Percentiles rank a stretch among this genome's conserved stretches.
phyloP scores from a whole-genome alignment of 2,888 invertebrate species.

The Xylota segnis region DNA sequence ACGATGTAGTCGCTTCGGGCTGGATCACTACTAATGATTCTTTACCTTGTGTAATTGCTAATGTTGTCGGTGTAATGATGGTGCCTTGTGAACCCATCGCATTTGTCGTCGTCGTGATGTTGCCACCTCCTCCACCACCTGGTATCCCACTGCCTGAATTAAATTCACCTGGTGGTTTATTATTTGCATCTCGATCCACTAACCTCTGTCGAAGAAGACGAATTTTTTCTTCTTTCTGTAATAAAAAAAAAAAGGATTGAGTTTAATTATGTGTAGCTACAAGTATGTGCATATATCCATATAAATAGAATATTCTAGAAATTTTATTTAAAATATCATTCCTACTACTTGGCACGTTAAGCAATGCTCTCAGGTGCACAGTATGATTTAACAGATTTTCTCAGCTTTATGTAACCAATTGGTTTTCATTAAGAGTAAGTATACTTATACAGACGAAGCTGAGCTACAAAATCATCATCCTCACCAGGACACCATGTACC shows the following conservation, averaged over 20 bases:
- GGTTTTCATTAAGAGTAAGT: not conserved
- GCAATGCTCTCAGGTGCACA: not conserved
- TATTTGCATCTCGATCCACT: slow-evolving; percentile 90
- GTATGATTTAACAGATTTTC: not conserved
- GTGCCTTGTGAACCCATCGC: slow-evolving; percentile 83
- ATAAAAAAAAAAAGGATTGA: slow-evolving; percentile 31
- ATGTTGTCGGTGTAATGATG: slow-evolving; percentile 86
- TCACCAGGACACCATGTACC: not conserved
- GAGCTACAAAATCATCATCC: not conserved
- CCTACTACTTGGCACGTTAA: not conserved
- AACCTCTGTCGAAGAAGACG: slow-evolving; percentile 92
- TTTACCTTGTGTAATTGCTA: slow-evolving; percentile 89
- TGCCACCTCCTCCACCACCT: slow-evolving; percentile 70
- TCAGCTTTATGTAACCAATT: not conserved
- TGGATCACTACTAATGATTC: slow-evolving; percentile 87
- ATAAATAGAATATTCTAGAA: too few species aligned
- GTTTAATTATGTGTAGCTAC: slow-evolving; percentile 83
- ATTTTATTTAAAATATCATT: not conserved
- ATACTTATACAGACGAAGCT: not conserved
- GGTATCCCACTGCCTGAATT: slow-evolving; percentile 78
- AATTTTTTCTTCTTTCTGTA: slow-evolving; percentile 95
- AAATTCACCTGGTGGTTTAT: slow-evolving; percentile 82
- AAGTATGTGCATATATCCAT: too few species aligned
- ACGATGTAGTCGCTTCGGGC: slow-evolving; percentile 90
- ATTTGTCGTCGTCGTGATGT: slow-evolving; percentile 80